Base-by-base conservation (phyloP, 1,140 invertebrate species). In the Odontomachus brunneus region DNA sequence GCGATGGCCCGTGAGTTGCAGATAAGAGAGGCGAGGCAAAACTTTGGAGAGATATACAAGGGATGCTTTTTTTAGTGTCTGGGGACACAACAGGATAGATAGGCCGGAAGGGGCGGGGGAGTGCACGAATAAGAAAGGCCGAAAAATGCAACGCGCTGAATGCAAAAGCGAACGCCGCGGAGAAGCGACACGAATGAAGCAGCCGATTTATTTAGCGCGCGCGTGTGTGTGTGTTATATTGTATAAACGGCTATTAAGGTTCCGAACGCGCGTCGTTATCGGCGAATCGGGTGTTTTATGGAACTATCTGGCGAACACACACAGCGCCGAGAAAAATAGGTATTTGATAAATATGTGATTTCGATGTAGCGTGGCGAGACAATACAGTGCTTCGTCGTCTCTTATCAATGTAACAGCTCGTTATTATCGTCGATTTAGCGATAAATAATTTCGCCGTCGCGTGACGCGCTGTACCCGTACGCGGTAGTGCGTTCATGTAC, bases 1-100 rank as follows among this genome's bases (percentile, higher is more conserved):
- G 65, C 75, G 75, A 80, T 80, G 75, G 51, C n/a, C 75, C 75
- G 65, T 80, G 57, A 80, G 75, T 33, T 71, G 51, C 24, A 71
- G 75, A 80, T 80, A 80, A 80, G 75, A 7, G 51, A 3, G n/a
- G 75, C n/a, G 75, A 48, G 22, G 51, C 63, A 29, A 80, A 80
- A 80, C 51, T 80, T 80, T 59, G 33, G 26, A 48, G 33, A 44
- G 5, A 38, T 49, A 78, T 78, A 78, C 14, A 48, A 51, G 65
- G 44, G 65, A 29, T 29, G 51, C 75, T 80, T 71, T 71, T 80
- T 80, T 80, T 51, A 71, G 51, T 71, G 75, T 80, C 65, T 57
- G 33, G 24, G 22, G 33, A 80, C 75, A 44, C 75, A 44, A 78
- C 22, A 3, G 51, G 53, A 51, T 67, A 69, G 49, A 57, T 57